Conservation (phyloP, 1,140 invertebrate species). For the Matsumurasca onukii region DNA sequence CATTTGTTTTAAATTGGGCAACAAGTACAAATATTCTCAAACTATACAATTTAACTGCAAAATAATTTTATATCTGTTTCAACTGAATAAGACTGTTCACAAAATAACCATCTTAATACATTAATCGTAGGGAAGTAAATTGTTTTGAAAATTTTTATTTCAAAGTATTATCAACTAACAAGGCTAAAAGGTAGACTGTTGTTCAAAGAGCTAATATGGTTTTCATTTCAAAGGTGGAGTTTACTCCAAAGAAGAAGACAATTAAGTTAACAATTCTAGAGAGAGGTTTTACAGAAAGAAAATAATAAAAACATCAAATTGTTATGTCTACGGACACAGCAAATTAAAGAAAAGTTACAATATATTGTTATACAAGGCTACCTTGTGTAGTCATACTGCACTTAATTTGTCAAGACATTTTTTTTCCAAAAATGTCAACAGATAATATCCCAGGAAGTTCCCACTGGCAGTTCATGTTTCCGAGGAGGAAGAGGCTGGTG, state of each 20-base stretch:
- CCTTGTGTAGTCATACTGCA: slow-evolving; percentile 29
- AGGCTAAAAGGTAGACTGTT: slow-evolving; percentile 5
- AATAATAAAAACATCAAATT: slow-evolving; percentile 29
- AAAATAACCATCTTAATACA: slow-evolving; percentile 1
- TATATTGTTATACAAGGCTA: slow-evolving; percentile 18
- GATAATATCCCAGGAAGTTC: slow-evolving; percentile 30
- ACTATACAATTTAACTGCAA: background rate
- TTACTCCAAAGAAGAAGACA: slow-evolving; percentile 41
- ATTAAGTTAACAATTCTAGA: slow-evolving; percentile 13
- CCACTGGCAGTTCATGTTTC: slow-evolving; percentile 36
- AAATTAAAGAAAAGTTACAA: slow-evolving; percentile 23
- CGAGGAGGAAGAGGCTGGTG: slow-evolving; percentile 31
- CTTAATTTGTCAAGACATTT: slow-evolving; percentile 33
- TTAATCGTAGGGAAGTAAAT: slow-evolving; percentile 10
- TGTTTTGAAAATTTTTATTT: too few relatives aligned
- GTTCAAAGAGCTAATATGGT: slow-evolving; percentile 29
- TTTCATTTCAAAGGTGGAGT: slow-evolving; percentile 41
- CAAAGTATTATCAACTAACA: slow-evolving; percentile 29
- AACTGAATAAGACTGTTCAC: slow-evolving; percentile 27
- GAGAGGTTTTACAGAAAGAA: slow-evolving; percentile 30
- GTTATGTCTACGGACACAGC: slow-evolving; percentile 25
- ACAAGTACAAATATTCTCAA: background rate
- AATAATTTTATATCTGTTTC: slow-evolving; percentile 22
- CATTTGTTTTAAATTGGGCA: background rate
- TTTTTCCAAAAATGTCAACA: slow-evolving; percentile 34